These are phyloP conservation scores for Myiopsitta monachus DNA, from an alignment of 2,113 vertebrate species.

Conservation along the genomic window DNA sequence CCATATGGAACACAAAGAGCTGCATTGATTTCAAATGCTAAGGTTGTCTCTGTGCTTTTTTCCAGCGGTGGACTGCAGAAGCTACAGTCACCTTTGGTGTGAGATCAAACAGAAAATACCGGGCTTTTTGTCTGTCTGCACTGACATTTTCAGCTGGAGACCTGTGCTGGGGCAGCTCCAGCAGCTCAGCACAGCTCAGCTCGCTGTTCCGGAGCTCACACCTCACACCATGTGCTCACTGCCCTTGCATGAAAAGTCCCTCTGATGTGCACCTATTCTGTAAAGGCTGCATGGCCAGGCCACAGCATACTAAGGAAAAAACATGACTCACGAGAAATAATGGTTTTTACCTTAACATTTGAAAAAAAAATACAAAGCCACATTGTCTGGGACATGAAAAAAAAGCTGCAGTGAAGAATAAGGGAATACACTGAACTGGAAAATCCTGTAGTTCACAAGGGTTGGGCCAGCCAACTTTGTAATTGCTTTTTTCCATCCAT, in stretches of 20 bases:
- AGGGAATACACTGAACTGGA: constrained; percentile 42
- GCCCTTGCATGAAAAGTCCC: neutral
- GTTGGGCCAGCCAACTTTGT: neutral
- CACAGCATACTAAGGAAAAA: neutral
- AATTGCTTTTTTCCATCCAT: constrained; percentile 32
- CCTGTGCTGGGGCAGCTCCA: neutral
- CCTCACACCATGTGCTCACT: accelerated
- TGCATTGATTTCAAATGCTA: neutral
- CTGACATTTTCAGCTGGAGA: neutral
- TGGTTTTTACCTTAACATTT: neutral
- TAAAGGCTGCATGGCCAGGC: neutral
- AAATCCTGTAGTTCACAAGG: constrained; percentile 34
- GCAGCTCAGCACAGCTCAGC: neutral
- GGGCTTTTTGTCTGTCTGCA: neutral
- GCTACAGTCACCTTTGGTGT: neutral
- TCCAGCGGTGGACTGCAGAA: neutral
- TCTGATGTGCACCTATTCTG: neutral
- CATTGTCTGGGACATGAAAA: neutral
- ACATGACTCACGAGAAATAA: neutral
- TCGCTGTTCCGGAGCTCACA: accelerated
- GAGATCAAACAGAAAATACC: neutral
- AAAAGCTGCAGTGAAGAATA: neutral
- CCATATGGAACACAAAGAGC: neutral
- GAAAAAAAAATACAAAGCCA: neutral
- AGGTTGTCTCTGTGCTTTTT: neutral